A percentile compares a stretch with the other conserved stretches of the same genome.
Conservation (phyloP, 2,113 vertebrate genomes). For the Sminthopsis crassicaudata region DNA sequence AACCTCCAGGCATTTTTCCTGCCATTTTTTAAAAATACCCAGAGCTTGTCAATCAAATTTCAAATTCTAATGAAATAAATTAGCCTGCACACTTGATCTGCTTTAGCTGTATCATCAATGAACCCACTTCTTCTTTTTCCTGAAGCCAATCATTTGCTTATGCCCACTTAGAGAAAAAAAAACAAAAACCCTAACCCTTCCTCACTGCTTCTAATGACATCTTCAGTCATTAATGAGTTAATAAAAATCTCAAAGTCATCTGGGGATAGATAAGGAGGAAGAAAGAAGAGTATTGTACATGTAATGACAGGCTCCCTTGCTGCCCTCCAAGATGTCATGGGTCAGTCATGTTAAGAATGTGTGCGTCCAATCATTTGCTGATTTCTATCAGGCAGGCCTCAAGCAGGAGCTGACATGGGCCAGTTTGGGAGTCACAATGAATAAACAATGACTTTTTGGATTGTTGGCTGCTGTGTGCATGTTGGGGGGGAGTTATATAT, state of each 20-base stretch:
- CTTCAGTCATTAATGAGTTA: conserved; percentile 98
- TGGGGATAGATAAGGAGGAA: conserved; percentile 94
- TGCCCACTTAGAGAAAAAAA: conserved; percentile 27
- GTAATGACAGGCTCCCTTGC: conserved; percentile 94
- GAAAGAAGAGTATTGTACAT: conserved; percentile 95
- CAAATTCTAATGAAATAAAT: conserved; percentile 42
- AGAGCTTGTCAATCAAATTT: conserved; percentile 21
- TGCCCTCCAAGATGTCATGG: conserved; percentile 95
- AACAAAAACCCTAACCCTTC: neutral
- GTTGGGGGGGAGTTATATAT: conserved; percentile 87
- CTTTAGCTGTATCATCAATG: conserved; percentile 36
- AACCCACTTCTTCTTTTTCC: neutral
- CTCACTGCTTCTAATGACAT: conserved; percentile 89
- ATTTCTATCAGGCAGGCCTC: conserved; percentile 96
- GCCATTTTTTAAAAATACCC: conserved; percentile 16
- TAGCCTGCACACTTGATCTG: conserved; percentile 5
- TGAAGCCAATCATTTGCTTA: conserved; percentile 44
- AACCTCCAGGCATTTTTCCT: neutral
- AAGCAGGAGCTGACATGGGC: conserved; percentile 94
- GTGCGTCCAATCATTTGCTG: conserved; percentile 98
- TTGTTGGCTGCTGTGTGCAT: conserved; percentile 89
- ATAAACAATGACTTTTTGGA: conserved; percentile 97
- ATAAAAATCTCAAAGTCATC: conserved; percentile 99
- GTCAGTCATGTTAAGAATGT: conserved; percentile 99
- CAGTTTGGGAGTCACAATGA: conserved; percentile 95